Evolutionary conservation across 2,888 invertebrate species (phyloP).

Genomic region (Polietes domitor): DNA sequence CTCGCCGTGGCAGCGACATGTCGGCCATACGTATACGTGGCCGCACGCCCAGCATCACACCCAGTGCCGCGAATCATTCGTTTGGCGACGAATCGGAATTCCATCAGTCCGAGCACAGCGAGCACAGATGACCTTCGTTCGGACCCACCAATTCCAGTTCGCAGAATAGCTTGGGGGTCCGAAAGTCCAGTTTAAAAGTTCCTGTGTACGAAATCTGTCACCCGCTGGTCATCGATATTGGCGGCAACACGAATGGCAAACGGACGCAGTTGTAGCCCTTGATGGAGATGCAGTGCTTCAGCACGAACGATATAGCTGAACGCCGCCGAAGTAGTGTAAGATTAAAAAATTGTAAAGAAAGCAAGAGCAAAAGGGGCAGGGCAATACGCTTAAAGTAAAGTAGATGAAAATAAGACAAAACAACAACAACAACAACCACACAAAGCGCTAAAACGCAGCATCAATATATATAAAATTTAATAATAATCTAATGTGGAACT

Average conservation of each 20-base stretch:
- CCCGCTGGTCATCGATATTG: constrained; percentile 80
- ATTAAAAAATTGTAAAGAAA: constrained; percentile 23
- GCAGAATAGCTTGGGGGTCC: constrained; percentile 79
- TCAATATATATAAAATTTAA: not conserved
- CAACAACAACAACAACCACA: not conserved
- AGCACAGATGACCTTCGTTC: constrained; percentile 83
- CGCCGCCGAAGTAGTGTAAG: constrained; percentile 26
- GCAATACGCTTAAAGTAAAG: constrained; percentile 67
- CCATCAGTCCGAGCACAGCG: constrained; percentile 78
- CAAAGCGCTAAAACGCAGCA: not conserved
- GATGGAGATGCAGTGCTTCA: constrained; percentile 60
- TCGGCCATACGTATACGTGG: constrained; percentile 82
- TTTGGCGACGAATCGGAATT: constrained; percentile 83
- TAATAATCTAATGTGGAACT: constrained; percentile 8
- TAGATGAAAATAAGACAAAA: too few species aligned
- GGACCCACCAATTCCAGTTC: constrained; percentile 79
- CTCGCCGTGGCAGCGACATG: constrained; percentile 83
- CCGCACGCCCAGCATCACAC: constrained; percentile 83
- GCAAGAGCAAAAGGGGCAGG: constrained; percentile 63
- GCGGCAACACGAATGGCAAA: constrained; percentile 47
- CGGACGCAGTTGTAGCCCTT: constrained; percentile 76
- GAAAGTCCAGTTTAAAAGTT: constrained; percentile 78
- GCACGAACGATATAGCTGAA: constrained; percentile 66
- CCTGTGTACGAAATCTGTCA: constrained; percentile 81
- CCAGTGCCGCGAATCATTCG: constrained; percentile 82